Conservation (phyloP, 2,888 invertebrate species). For the Seira ritae region DNA sequence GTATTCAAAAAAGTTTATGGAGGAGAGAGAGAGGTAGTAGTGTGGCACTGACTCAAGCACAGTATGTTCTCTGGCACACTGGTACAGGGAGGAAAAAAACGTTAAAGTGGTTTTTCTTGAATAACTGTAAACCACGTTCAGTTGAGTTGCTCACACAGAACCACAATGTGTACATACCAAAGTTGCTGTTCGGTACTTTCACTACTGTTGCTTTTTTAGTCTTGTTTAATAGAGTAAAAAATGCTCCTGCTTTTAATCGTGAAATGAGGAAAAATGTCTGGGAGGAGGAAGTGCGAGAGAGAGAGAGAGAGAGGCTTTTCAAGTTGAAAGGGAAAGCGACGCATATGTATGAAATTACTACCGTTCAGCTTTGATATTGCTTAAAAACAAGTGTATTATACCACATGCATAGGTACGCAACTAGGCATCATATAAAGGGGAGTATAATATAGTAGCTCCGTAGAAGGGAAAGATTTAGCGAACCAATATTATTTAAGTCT, state of each 20-base stretch:
- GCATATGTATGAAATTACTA: conserved; percentile 14
- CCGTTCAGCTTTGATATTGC: conserved; percentile 32
- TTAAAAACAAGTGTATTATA: conserved; percentile 36
- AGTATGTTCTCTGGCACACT: neutral
- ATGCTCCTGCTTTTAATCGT: neutral
- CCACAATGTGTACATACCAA: neutral
- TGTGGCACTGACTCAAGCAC: neutral
- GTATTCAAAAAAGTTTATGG: conserved; percentile 7
- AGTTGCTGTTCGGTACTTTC: neutral
- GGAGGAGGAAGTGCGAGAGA: neutral
- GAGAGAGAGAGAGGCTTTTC: neutral
- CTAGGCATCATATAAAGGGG: too few relatives aligned
- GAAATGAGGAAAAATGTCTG: neutral
- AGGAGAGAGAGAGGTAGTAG: neutral
- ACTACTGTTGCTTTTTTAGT: conserved; percentile 3
- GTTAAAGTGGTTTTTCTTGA: conserved; percentile 53
- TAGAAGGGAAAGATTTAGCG: conserved; percentile 31
- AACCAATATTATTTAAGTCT: conserved; percentile 61
- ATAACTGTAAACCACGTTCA: conserved; percentile 57
- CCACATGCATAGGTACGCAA: too few relatives aligned
- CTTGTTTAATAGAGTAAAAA: neutral
- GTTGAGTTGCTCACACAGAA: conserved; percentile 37
- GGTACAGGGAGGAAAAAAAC: conserved; percentile 19
- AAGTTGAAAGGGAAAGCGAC: neutral
- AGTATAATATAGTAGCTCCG: too few relatives aligned